Conservation (phyloP, 1,140 invertebrate genomes). For the Grapholita molesta region DNA sequence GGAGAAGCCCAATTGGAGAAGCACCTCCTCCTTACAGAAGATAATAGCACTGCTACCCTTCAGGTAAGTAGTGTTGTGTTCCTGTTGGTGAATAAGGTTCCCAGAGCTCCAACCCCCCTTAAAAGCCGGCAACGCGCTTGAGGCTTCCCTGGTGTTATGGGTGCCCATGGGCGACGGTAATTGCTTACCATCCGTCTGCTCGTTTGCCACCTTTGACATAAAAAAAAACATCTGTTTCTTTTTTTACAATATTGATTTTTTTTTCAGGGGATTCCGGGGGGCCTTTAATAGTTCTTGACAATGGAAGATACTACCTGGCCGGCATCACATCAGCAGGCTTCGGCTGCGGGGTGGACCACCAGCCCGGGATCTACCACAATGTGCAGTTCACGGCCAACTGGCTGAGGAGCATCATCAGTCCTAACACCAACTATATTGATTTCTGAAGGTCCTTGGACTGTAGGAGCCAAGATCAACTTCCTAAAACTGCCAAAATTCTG, state of each 20-base stretch:
- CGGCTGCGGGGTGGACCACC: constrained; percentile 90
- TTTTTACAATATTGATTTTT: background rate
- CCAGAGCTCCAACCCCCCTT: too few relatives aligned
- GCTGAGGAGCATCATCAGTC: constrained; percentile 80
- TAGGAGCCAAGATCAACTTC: background rate
- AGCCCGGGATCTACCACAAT: constrained; percentile 92
- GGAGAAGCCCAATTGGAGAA: too few relatives aligned
- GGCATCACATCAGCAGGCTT: constrained; percentile 93
- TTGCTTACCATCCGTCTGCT: too few relatives aligned
- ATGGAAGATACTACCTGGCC: constrained; percentile 85
- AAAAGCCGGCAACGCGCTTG: too few relatives aligned
- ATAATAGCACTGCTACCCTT: too few relatives aligned
- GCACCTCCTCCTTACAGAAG: too few relatives aligned
- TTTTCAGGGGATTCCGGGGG: constrained; percentile 89
- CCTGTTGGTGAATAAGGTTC: too few relatives aligned
- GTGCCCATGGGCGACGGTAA: too few relatives aligned
- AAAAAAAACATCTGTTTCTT: too few relatives aligned
- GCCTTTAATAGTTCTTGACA: constrained; percentile 84
- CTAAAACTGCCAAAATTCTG: background rate
- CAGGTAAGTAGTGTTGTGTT: too few relatives aligned
- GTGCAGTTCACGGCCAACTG: constrained; percentile 84
- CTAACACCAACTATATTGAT: constrained; percentile 48
- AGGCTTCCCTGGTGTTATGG: too few relatives aligned
- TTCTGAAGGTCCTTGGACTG: constrained; percentile 20
- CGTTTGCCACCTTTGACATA: too few relatives aligned